Evolutionary conservation across 2,113 vertebrate genomes (phyloP).

Genomic region (Helogale parvula): DNA sequence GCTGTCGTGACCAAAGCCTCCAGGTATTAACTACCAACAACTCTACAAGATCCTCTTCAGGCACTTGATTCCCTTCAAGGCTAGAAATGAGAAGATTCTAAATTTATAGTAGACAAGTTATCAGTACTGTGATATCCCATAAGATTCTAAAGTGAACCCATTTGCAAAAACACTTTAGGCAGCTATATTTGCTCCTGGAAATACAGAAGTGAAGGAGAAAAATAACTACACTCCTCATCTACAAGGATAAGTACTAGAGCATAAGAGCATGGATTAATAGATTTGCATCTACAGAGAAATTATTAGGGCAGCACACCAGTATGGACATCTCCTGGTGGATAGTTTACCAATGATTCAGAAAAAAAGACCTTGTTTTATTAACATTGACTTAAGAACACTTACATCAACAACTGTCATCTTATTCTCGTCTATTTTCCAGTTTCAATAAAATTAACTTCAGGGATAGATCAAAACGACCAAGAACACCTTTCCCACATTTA

Average conservation of each 20-base stretch:
- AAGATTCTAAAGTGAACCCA: neutral
- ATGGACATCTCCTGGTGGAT: neutral
- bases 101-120: neutral
- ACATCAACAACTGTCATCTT: neutral
- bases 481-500: neutral
- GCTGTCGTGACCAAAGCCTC: neutral
- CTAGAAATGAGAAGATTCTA: fast-evolving
- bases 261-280: neutral
- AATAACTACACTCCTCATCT: no score
- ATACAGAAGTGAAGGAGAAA: neutral
- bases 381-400: neutral
- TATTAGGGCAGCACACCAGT: neutral
- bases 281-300: neutral
- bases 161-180: no score
- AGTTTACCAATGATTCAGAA: neutral
- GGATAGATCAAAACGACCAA: neutral
- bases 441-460: neutral
- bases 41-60: neutral
- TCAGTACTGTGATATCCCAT: neutral
- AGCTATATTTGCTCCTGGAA: neutral
- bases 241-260: neutral
- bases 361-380: no score
- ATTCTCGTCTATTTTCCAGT: neutral
- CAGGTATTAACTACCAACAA: neutral
- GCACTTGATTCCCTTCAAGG: neutral